These are phyloP conservation scores for Kradibia gibbosae DNA, from an alignment of 1,140 invertebrate species.

Conservation along the genomic window DNA sequence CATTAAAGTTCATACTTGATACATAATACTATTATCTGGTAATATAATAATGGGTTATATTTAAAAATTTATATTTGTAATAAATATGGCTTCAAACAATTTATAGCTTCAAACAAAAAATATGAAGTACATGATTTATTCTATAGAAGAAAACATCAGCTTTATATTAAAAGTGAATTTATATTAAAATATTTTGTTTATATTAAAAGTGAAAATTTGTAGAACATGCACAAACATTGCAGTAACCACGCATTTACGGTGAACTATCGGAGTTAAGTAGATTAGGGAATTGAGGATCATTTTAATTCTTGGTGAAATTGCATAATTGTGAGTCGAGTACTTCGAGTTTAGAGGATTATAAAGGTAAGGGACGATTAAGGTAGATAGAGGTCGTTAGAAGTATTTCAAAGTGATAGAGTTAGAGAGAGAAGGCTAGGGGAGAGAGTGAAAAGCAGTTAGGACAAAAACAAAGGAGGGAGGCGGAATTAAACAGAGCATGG, in stretches of 20 bases:
- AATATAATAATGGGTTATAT: no score
- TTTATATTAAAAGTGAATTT: no score
- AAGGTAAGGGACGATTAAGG: conserved; percentile 18
- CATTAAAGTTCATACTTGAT: no score
- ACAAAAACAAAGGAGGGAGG: conserved; percentile 7
- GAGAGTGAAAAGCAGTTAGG: not conserved
- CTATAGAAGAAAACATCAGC: no score
- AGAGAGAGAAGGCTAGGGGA: not conserved
- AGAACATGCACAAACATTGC: not conserved
- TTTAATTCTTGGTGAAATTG: conserved; percentile 66
- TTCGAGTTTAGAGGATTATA: conserved; percentile 37
- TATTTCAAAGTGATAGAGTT: conserved; percentile 10
- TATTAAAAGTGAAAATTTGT: not conserved
- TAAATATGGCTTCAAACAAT: no score
- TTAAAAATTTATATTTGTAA: no score
- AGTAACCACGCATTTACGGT: conserved; percentile 32
- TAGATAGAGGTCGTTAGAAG: conserved; percentile 6
- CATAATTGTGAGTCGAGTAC: conserved; percentile 60
- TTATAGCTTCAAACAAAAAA: no score
- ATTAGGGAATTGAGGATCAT: conserved; percentile 64
- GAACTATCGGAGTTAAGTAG: conserved; percentile 60
- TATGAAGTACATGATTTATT: no score
- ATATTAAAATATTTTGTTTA: no score
- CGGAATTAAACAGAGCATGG: not conserved
- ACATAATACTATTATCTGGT: no score